Base-by-base conservation (phyloP, 1,140 invertebrate species). In the Macrobrachium nipponense region DNA sequence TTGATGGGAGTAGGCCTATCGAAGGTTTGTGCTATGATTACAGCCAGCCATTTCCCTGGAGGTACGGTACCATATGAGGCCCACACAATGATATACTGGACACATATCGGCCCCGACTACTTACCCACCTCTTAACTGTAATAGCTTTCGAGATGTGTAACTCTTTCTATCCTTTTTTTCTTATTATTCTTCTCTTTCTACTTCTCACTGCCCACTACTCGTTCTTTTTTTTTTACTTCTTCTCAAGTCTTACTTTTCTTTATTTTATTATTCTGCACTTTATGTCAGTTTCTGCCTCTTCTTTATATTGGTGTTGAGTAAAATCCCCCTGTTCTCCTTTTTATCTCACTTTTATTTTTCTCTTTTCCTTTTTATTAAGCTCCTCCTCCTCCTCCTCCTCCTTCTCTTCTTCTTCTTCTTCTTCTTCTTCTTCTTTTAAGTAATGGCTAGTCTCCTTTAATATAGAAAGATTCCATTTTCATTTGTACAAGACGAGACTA, bases 71-170 rank as follows among this genome's bases (percentile, higher is more conserved):
- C 51, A 51, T 51, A 51, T 51, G 51, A 51, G 51, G 51, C 51
- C 51, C 51, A 51, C 51, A 51, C 51, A 51, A 51, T 51, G 51
- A 51, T 51, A 51, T 51, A 51, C 8, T 51, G 51, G 51, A 51
- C 51, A 51, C 51, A 51, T 51, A 51, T 8, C 51, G 51, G 51
- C 51, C 51, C 12, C 5, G 12, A 44, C 20, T 11, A 36, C 18
- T 51, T 73, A 15, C 23, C 70, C 44, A 8, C 70, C 36, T 76
- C 59, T 44, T 58, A 76, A 51, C 44, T 58, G 73, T 76, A n/a
- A 44, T 27, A 58, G 18, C 43, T 58, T 43, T 58, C 43, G 51
- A 44, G 12, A 5, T 20, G 20, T 76, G 20, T 43, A 6, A n/a
- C 73, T 51, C 17, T 51, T 76, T 43, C 73, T 51, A 23, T 17